A percentile compares a stretch with the other conserved stretches of the same genome.
Conservation (phyloP, 1,140 invertebrate genomes). For the Cataglyphis hispanica region DNA sequence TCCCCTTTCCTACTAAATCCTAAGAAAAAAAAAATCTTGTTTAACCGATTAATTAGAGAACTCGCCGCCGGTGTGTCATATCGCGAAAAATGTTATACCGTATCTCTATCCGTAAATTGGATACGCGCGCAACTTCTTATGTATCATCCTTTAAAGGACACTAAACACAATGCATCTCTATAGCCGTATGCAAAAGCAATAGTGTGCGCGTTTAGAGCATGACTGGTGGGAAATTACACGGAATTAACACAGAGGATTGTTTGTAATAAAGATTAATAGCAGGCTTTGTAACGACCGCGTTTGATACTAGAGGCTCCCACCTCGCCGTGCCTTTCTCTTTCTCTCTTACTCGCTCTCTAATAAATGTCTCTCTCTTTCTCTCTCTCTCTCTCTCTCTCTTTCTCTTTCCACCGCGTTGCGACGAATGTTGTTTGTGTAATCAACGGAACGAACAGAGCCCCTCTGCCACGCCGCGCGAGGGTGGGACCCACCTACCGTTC, state of each 20-base stretch:
- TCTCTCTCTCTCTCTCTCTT: background rate
- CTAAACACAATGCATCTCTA: slow-evolving; percentile 53
- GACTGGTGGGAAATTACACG: slow-evolving; percentile 76
- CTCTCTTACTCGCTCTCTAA: slow-evolving; percentile 18
- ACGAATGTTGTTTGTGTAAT: slow-evolving; percentile 80
- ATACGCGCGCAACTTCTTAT: background rate
- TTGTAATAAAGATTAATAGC: slow-evolving; percentile 80
- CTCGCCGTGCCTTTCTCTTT: slow-evolving; percentile 24
- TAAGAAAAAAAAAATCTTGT: background rate
- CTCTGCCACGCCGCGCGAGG: slow-evolving; percentile 51
- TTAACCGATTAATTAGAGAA: background rate
- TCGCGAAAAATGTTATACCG: background rate
- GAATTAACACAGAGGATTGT: slow-evolving; percentile 79
- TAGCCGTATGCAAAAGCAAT: slow-evolving; percentile 24
- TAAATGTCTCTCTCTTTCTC: slow-evolving; percentile 6
- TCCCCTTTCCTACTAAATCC: background rate
- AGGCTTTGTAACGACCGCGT: slow-evolving; percentile 74
- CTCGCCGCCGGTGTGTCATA: background rate
- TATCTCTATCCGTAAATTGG: background rate
- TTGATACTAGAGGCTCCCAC: slow-evolving; percentile 69
- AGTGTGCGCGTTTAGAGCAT: slow-evolving; percentile 59
- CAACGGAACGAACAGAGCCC: slow-evolving; percentile 77
- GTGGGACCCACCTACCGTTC: slow-evolving; percentile 62
- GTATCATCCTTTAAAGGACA: background rate
- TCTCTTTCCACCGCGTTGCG: slow-evolving; percentile 23